Base-by-base conservation (phyloP, 2,888 invertebrate species). In the Monochamus alternatus region DNA sequence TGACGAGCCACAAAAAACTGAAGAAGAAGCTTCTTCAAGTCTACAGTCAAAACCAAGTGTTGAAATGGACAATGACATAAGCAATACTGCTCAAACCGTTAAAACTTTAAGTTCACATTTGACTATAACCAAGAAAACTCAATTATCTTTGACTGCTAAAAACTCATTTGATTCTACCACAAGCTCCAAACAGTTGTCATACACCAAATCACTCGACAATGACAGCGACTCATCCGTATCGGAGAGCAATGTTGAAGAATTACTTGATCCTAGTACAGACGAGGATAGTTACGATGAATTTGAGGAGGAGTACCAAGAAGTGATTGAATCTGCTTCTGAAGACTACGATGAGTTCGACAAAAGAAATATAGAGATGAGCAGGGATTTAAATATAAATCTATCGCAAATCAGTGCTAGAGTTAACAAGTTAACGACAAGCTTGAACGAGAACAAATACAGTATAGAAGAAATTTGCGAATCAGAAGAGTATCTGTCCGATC, bases 241-340 rank as follows among this genome's bases (percentile, higher is more conserved):
- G 1, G 89, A 89, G 66, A 89, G 88, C 75, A 89, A 89, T 75
- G 85, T 89, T n/a, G 89, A 89, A 70, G 89, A 89, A 71, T 75
- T 89, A 32, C 73, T 88, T 8, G 86, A 86, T 65, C 81, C 83
- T 58, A 84, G 81, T 73, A 84, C 86, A 14, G 87, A 88, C 5
- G 87, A 87, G 62, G 85, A 84, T 10, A 86, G 84, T 73, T 85
- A 86, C 58, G 87, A 87, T 43, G 87, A 86, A 72, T 85, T 85
- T 74, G 85, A 85, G 68, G 87, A 86, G 73, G 89, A 89, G 82
- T 88, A 89, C 44, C 91, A 91, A 80, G 90, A 90, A 59, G 89
- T 89, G 78, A 91, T 91, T 65, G 90, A 89, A 81, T 90, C 90
- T 12, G 85, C 81, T 47, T 79, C 81, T 3, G 81, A 81, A 12